phyloP scores from a whole-genome alignment of 2,888 invertebrate genomes.

The Dione vanillae region DNA sequence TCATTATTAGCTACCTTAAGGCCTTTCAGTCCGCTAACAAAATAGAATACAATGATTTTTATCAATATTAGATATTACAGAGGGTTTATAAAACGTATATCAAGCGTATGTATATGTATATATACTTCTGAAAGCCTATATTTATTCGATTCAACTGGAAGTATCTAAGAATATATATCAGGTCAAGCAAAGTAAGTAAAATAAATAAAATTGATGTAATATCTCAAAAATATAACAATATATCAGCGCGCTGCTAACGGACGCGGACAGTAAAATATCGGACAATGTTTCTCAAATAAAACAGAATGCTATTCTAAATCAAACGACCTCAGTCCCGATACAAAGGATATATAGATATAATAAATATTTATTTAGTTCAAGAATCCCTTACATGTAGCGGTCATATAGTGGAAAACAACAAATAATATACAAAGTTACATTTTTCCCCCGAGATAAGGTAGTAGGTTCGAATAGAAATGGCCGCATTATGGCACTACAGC shows the following conservation, averaged over 20 bases:
- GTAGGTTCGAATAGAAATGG: slow-evolving; percentile 42
- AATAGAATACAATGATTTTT: too few species aligned
- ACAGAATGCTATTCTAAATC: neutral
- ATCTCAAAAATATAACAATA: neutral
- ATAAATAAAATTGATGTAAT: neutral
- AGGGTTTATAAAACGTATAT: too few species aligned
- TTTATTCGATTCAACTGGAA: too few species aligned
- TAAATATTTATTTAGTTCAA: slow-evolving; percentile 40
- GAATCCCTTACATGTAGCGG: slow-evolving; percentile 41
- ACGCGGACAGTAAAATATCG: neutral
- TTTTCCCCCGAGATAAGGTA: slow-evolving; percentile 38
- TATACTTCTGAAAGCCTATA: too few species aligned
- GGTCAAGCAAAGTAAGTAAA: too few species aligned
- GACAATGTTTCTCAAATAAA: neutral
- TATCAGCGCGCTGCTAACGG: neutral
- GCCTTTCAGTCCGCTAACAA: too few species aligned
- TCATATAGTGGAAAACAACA: slow-evolving; percentile 45
- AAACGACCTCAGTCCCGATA: neutral
- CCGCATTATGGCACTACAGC: slow-evolving; percentile 41
- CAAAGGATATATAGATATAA: neutral
- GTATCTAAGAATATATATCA: too few species aligned
- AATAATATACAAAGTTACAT: slow-evolving; percentile 46
- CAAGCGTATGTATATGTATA: too few species aligned
- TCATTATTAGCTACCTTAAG: too few species aligned
- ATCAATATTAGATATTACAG: too few species aligned